These are phyloP conservation scores for Lepisosteus osseus DNA, from an alignment of 2,113 vertebrate species.

Conservation along the genomic window DNA sequence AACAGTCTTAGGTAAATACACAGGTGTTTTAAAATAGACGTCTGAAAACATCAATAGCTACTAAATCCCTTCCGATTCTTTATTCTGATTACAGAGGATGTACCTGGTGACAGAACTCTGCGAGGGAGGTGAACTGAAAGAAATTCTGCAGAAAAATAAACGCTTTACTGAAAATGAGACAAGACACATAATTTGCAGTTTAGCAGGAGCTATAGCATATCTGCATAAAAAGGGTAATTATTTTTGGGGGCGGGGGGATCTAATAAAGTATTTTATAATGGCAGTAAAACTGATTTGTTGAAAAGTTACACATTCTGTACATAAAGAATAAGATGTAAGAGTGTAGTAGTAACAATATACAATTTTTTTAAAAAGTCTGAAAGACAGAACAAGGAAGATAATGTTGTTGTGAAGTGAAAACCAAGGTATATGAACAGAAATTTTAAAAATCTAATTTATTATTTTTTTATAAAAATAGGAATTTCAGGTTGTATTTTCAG, in stretches of 20 bases:
- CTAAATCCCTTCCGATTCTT: conserved; percentile 10
- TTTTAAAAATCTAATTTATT: no score
- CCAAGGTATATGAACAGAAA: no score
- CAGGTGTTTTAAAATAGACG: neutral
- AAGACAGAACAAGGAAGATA: no score
- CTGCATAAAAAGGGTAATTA: conserved; percentile 76
- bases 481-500: no score
- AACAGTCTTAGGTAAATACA: neutral
- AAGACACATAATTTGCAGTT: conserved; percentile 69
- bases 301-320: no score
- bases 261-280: no score
- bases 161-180: conserved; percentile 77
- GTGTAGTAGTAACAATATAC: no score
- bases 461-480: no score
- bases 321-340: no score
- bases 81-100: conserved; percentile 63
- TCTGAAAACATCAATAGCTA: neutral
- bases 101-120: conserved; percentile 82
- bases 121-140: conserved; percentile 75
- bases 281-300: no score
- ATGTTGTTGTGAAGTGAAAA: no score
- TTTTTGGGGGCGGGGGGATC: neutral
- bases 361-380: no score
- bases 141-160: conserved; percentile 62
- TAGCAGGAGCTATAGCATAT: conserved; percentile 69